Evolutionary conservation across 2,888 invertebrate genomes (phyloP), one percentile per base, ranked within the genome.

Genomic region (Vandiemenella viatica): DNA sequence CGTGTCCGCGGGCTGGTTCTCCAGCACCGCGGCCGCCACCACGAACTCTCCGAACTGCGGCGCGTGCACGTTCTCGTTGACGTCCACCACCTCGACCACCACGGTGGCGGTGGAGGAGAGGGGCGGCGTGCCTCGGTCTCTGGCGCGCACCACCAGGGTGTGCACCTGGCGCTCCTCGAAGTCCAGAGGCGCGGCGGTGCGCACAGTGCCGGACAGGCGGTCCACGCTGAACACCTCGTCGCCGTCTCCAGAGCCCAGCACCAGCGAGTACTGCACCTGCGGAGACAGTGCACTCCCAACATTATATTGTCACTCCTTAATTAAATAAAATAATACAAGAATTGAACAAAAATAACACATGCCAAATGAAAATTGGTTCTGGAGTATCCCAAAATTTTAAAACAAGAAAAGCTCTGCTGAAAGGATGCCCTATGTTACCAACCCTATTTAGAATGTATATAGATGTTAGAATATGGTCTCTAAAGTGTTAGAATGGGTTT

Each of bases 91-190:
- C 68, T 92, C 89, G 47, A 96, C 77, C 46, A 84, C 76, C 32
- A 42, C 13, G 2, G 42, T 42, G 10, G 42, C 10, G n/a, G 17
- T 19, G 18, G 19, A 20, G 21, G 18, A 18, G 42, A 42, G 42
- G 20, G 42, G n/a, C 42, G 42, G 42, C 49, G 77, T 78, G 1
- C 93, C 96, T 23, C 80, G 77, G 69, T 96, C 95, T 43, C 78
- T 77, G 1, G 91, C 95, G 50, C 81, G 76, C 48, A 91, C 83
- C 47, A 83, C 80, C 55, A 96, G 71, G 58, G 87, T 89, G 70
- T 91, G 91, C 54, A 90, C 79, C 68, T 90, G 92, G 23, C 85
- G 77, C 58, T 81, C 80, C 63, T 95, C 93, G 64, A 86, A 96
- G 70, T 96, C 91, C 48, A 96, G 70, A 45, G 73, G 70, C 51